Evolutionary conservation across 2,888 invertebrate genomes (phyloP).

Genomic region (Troilus luridus): DNA sequence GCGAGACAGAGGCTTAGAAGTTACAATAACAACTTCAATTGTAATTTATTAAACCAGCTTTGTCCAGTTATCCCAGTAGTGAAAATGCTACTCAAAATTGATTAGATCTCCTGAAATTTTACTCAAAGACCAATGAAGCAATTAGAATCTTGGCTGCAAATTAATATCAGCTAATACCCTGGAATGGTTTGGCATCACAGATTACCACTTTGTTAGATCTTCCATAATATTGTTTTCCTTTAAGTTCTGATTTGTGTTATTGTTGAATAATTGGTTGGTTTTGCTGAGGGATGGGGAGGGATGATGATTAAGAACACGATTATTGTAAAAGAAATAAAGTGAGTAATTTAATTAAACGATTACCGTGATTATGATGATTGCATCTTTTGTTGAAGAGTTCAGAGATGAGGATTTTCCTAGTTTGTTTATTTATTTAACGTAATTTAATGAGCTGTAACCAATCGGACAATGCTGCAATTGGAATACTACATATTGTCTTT

Average conservation of each 20-base stretch:
- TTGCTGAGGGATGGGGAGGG: neutral
- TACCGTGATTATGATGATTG: too few relatives aligned
- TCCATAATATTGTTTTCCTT: neutral
- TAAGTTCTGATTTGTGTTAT: neutral
- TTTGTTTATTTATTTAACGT: too few relatives aligned
- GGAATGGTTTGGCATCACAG: neutral
- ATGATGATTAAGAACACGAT: too few relatives aligned
- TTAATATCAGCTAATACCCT: neutral
- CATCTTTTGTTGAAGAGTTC: too few relatives aligned
- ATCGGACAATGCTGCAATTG: too few relatives aligned
- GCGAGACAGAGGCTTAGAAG: neutral
- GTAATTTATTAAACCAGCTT: neutral
- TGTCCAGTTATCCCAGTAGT: neutral
- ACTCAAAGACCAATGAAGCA: neutral
- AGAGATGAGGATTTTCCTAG: too few relatives aligned
- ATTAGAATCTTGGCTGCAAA: neutral
- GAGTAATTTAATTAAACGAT: too few relatives aligned
- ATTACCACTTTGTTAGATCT: neutral
- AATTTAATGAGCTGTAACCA: too few relatives aligned
- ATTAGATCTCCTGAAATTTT: slow-evolving; percentile 1
- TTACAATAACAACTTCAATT: neutral
- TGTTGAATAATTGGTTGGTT: neutral
- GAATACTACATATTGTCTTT: too few relatives aligned
- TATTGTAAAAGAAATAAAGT: too few relatives aligned
- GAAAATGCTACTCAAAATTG: neutral